Conservation (phyloP, 2,888 invertebrate genomes). For the Mystacides longicornis region DNA sequence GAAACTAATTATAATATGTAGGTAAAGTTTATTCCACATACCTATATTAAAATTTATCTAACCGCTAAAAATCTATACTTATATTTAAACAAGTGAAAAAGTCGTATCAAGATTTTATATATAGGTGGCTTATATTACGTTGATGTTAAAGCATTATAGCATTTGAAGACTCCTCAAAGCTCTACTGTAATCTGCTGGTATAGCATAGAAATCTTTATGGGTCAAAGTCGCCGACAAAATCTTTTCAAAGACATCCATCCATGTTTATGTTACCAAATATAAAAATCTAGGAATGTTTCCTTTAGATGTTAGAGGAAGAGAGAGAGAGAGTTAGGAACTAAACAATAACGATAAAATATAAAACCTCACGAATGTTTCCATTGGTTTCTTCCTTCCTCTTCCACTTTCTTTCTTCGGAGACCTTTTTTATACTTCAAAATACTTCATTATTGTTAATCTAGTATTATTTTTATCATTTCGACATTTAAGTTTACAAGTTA, state of each 20-base stretch:
- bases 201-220: neutral
- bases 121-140: too few relatives aligned
- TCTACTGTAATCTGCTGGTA: neutral
- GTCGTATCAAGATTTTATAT: too few relatives aligned
- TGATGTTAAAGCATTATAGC: too few relatives aligned
- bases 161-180: too few relatives aligned
- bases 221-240: neutral
- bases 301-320: neutral
- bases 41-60: too few relatives aligned
- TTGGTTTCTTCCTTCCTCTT: neutral
- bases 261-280: neutral
- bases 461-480: too few relatives aligned
- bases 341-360: neutral
- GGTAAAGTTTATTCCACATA: too few relatives aligned
- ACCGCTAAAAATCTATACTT: too few relatives aligned
- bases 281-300: neutral
- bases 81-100: too few relatives aligned
- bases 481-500: too few relatives aligned
- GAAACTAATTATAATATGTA: too few relatives aligned
- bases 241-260: neutral
- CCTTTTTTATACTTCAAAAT: neutral
- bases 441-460: too few relatives aligned
- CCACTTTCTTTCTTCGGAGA: neutral
- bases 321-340: neutral
- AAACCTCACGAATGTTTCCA: neutral